Conservation (phyloP, 2,888 invertebrate genomes). For the Lochmaea crataegi region DNA sequence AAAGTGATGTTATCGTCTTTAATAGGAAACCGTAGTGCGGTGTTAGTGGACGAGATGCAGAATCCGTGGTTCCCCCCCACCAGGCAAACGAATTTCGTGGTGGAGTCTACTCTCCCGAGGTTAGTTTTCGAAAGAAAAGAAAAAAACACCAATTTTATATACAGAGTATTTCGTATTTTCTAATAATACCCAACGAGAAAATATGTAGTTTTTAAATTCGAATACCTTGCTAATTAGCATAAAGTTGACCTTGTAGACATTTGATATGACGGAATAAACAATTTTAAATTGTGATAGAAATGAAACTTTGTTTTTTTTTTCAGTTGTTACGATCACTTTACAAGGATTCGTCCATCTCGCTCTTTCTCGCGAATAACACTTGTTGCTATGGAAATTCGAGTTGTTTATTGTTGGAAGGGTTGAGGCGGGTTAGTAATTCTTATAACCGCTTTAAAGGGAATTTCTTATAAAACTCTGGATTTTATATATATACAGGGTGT, state of each 20-base stretch:
- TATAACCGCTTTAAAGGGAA: too few relatives aligned
- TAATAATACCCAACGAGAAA: slow-evolving; percentile 12
- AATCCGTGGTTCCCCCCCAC: slow-evolving; percentile 51
- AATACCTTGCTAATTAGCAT: slow-evolving; percentile 42
- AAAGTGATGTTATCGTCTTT: slow-evolving; percentile 25
- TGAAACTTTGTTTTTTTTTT: slow-evolving; percentile 23
- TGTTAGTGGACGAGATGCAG: slow-evolving; percentile 41
- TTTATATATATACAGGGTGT: too few relatives aligned
- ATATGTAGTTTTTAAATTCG: slow-evolving; percentile 10
- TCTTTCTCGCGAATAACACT: slow-evolving; percentile 5
- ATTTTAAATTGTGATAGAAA: slow-evolving; percentile 33
- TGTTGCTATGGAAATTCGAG: slow-evolving; percentile 12
- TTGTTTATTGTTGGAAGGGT: slow-evolving; percentile 8
- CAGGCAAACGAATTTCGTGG: slow-evolving; percentile 54
- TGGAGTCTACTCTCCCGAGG: slow-evolving; percentile 60
- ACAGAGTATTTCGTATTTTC: neutral
- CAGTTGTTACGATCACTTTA: slow-evolving; percentile 5
- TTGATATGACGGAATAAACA: slow-evolving; percentile 45
- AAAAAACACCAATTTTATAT: slow-evolving; percentile 2
- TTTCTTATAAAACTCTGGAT: too few relatives aligned
- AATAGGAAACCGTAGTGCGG: slow-evolving; percentile 6
- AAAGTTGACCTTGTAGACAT: slow-evolving; percentile 46
- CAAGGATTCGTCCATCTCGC: slow-evolving; percentile 12
- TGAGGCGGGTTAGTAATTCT: slow-evolving; percentile 12
- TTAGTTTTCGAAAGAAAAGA: slow-evolving; percentile 49